Base-by-base conservation (phyloP, 2,113 vertebrate species). In the Brachypteracias leptosomus region DNA sequence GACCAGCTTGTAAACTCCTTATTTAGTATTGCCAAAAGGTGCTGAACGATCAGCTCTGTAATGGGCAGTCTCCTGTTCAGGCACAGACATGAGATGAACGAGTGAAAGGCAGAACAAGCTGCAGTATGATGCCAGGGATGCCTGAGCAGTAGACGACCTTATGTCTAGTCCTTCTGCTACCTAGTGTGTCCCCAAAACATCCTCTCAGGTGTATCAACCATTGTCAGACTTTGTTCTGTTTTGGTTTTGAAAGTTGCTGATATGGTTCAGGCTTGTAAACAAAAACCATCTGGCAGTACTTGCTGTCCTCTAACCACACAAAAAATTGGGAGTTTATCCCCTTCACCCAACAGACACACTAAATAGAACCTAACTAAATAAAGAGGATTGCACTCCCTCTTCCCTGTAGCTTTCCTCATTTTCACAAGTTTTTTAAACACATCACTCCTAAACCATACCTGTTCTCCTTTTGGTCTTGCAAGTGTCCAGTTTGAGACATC, bases 21-120 rank as follows among this genome's bases (percentile, higher is more conserved):
- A 4, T 12, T n/a, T 14, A 38, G 19, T 16, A 5, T 24, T 52
- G 49, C 25, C 3, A 9, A 38, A 51, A 46, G 57, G 63, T 13
- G 28, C 44, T 9, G 28, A 58, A 19, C 1, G 6, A 49, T 14
- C 36, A 40, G 58, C 28, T 35, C 42, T 15, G 2, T 3, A 6
- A 29, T 0, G 6, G 29, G 51, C n/a, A 40, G 9, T 5, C 10
- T 63, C 26, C 28, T 1, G 1, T 22, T n/a, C n/a, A 10, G 2
- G 1, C 10, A 3, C 11, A 58, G 72, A 18, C 28, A 11, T 3
- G 5, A 29, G 33, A 24, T 9, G 33, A 36, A 47, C 1, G 4
- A 75, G 35, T 5, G 6, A 44, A 68, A 62, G 7, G 33, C 55
- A 76, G 28, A n/a, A 63, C 11, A 19, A 38, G 57, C 28, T 57